Conservation (phyloP, 92 coral and sea anemone species). For the Bergia sp. region DNA sequence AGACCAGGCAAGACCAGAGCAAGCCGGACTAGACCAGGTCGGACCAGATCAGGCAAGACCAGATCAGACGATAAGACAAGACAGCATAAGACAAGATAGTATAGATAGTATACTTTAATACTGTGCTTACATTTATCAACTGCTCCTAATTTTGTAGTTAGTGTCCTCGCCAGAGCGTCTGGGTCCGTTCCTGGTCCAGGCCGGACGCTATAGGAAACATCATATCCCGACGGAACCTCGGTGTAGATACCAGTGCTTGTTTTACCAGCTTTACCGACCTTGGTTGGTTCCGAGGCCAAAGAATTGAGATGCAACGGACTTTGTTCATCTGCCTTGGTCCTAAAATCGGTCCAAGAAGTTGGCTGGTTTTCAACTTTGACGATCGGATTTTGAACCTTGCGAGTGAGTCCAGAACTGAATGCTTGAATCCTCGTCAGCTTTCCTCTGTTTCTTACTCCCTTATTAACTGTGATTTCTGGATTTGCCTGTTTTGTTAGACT, state of each 20-base stretch:
- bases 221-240: conserved; percentile 25
- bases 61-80: background rate
- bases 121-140: conserved; percentile 4
- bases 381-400: background rate
- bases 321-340: conserved; percentile 3
- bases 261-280: conserved; percentile 2
- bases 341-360: conserved; percentile 2
- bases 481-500: too few relatives aligned
- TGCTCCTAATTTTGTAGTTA: background rate
- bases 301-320: background rate
- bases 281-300: background rate
- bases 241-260: conserved; percentile 34
- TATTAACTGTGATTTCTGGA: background rate
- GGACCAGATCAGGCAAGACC: background rate
- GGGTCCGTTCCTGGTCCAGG: conserved; percentile 48
- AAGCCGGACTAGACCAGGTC: too few relatives aligned
- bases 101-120: too few relatives aligned
- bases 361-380: background rate
- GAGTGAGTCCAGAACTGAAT: background rate
- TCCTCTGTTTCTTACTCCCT: background rate
- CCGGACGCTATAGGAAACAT: conserved; percentile 2
- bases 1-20: background rate
- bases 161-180: conserved; percentile 29
- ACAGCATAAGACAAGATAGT: background rate
- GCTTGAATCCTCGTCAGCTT: background rate